Evolutionary conservation across 2,888 invertebrate species (phyloP).

Genomic region (Phalangium opilio): DNA sequence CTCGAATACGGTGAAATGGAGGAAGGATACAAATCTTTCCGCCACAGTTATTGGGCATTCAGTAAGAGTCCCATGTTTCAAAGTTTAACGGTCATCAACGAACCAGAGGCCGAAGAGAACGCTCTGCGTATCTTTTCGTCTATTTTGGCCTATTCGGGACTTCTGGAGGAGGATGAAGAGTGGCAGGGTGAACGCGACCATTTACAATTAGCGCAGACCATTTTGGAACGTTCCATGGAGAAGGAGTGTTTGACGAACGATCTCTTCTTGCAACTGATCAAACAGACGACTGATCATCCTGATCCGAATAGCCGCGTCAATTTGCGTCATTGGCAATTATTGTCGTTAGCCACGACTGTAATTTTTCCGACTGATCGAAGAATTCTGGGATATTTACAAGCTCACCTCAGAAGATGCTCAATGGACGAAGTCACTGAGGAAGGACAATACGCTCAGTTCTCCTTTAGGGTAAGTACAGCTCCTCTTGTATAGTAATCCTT

Average conservation of each 20-base stretch:
- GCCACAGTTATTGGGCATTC: slow-evolving; percentile 55
- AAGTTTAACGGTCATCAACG: slow-evolving; percentile 65
- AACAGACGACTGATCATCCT: slow-evolving; percentile 59
- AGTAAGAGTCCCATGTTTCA: slow-evolving; percentile 62
- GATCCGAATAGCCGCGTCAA: slow-evolving; percentile 71
- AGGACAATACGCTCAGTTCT: slow-evolving; percentile 82
- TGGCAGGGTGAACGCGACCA: slow-evolving; percentile 62
- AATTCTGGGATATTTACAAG: slow-evolving; percentile 67
- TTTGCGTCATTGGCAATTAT: slow-evolving; percentile 77
- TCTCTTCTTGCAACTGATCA: slow-evolving; percentile 76
- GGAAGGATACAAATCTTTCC: slow-evolving; percentile 53
- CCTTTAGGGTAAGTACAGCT: slow-evolving; percentile 66
- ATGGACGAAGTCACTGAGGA: slow-evolving; percentile 79
- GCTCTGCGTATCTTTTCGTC: slow-evolving; percentile 76
- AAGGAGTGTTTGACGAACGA: slow-evolving; percentile 66
- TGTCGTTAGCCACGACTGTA: slow-evolving; percentile 62
- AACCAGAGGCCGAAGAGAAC: slow-evolving; percentile 63
- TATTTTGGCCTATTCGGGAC: slow-evolving; percentile 73
- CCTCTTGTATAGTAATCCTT: no score
- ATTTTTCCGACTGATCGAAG: slow-evolving; percentile 73
- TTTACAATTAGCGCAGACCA: slow-evolving; percentile 68
- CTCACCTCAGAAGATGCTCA: slow-evolving; percentile 75
- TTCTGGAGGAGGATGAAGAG: slow-evolving; percentile 32
- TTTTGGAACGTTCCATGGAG: slow-evolving; percentile 79
- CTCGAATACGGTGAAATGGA: slow-evolving; percentile 41